phyloP scores from a whole-genome alignment of 2,888 invertebrate genomes.

The Anthophora plumipes region DNA sequence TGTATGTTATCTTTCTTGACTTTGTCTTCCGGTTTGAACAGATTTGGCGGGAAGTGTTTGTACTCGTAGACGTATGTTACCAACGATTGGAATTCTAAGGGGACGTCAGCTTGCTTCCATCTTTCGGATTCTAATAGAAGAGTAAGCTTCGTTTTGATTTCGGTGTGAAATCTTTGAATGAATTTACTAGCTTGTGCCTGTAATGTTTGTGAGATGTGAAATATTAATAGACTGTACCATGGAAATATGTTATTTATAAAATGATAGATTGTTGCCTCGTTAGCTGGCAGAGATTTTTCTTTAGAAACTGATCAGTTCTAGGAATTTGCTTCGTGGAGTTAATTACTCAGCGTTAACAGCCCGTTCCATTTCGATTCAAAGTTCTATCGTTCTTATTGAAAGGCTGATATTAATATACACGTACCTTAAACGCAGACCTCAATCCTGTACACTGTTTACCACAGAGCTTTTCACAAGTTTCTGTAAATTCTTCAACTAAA shows the following conservation, averaged over 20 bases:
- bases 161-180: conserved; percentile 95
- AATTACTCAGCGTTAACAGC: no score
- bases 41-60: conserved; percentile 85
- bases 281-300: no score
- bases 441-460: conserved; percentile 92
- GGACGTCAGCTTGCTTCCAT: conserved; percentile 97
- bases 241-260: no score
- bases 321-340: no score
- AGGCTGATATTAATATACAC: no score
- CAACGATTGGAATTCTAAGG: conserved; percentile 94
- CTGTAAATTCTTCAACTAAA: conserved; percentile 92
- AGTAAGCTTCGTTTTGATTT: conserved; percentile 93
- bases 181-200: conserved; percentile 94
- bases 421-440: conserved; percentile 91
- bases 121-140: conserved; percentile 94
- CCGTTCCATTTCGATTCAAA: no score
- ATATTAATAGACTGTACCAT: no score
- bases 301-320: no score
- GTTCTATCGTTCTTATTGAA: no score
- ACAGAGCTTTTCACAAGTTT: conserved; percentile 90
- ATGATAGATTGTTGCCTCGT: no score
- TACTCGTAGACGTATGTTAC: conserved; percentile 86
- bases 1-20: conserved; percentile 79
- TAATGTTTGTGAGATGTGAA: conserved; percentile 25
- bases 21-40: conserved; percentile 79